A percentile compares a stretch with the other conserved stretches of the same genome.
Evolutionary conservation across 2,888 invertebrate genomes (phyloP).

Genomic region (Aricia artaxerxes): DNA sequence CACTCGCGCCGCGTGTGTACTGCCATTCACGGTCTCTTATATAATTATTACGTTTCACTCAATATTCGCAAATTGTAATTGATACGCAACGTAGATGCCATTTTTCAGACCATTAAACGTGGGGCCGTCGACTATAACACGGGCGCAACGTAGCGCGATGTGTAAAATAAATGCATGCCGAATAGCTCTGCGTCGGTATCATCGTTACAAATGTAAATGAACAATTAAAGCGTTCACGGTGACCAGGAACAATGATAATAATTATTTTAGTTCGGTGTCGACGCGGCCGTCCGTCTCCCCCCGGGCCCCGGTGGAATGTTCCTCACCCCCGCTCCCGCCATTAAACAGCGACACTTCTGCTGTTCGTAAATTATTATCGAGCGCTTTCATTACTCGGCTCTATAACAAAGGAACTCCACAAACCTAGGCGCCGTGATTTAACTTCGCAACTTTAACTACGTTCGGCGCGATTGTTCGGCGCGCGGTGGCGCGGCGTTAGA

Average conservation of each 20-base stretch:
- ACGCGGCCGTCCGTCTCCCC: conserved; percentile 68
- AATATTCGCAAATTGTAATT: conserved; percentile 44
- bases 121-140: conserved; percentile 68
- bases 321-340: conserved; percentile 66
- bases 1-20: conserved; percentile 14
- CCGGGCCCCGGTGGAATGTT: conserved; percentile 69
- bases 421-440: conserved; percentile 71
- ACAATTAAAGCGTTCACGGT: conserved; percentile 78
- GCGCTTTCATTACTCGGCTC: conserved; percentile 76
- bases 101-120: conserved; percentile 74
- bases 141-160: conserved; percentile 61
- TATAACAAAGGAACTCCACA: conserved; percentile 75
- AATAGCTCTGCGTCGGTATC: conserved; percentile 79
- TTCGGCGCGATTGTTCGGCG: conserved; percentile 71
- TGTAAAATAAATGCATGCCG: conserved; percentile 72
- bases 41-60: conserved; percentile 10
- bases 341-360: conserved; percentile 80
- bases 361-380: conserved; percentile 80
- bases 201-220: conserved; percentile 80
- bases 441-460: conserved; percentile 67
- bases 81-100: conserved; percentile 62
- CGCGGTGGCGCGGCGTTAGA: conserved; percentile 53
- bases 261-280: conserved; percentile 80
- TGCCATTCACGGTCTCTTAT: not conserved
- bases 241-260: conserved; percentile 79